A percentile compares a stretch with the other conserved stretches of the same genome.
phyloP scores from a whole-genome alignment of 64 coral and sea anemone species.

The Cladopsammia gracilis region DNA sequence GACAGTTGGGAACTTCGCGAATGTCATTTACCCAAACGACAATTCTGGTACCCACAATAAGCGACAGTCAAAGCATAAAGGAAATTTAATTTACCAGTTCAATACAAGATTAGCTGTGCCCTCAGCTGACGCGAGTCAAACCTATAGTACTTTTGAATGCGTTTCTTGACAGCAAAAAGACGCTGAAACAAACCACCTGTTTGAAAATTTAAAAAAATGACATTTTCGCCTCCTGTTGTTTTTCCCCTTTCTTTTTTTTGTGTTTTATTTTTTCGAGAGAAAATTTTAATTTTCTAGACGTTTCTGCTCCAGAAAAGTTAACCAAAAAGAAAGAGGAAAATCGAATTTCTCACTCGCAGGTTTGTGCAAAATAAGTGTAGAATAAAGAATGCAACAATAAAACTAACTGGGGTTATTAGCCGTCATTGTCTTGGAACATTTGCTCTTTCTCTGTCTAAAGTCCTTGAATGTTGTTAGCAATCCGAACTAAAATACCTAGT shows the following conservation, averaged over 20 bases:
- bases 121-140: constrained; percentile 9
- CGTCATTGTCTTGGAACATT: neutral
- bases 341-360: neutral
- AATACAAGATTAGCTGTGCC: constrained; percentile 32
- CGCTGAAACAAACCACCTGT: constrained; percentile 47
- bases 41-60: neutral
- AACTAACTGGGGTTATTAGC: neutral
- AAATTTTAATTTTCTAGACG: constrained; percentile 12
- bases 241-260: neutral
- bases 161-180: constrained; percentile 20
- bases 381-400: neutral
- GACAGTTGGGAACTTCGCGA: no score
- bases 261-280: neutral
- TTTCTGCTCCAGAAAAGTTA: neutral
- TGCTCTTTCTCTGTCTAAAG: neutral
- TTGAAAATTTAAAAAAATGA: constrained; percentile 17
- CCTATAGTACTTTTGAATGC: constrained; percentile 25
- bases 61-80: constrained; percentile 28
- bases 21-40: neutral
- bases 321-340: neutral
- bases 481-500: neutral
- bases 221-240: neutral
- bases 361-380: neutral
- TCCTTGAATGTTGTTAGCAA: constrained; percentile 16
- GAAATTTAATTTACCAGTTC: constrained; percentile 55